A percentile compares a stretch with the other conserved stretches of the same genome.
Evolutionary conservation across 2,113 vertebrate genomes (phyloP).

Genomic region (Chinchilla lanigera): DNA sequence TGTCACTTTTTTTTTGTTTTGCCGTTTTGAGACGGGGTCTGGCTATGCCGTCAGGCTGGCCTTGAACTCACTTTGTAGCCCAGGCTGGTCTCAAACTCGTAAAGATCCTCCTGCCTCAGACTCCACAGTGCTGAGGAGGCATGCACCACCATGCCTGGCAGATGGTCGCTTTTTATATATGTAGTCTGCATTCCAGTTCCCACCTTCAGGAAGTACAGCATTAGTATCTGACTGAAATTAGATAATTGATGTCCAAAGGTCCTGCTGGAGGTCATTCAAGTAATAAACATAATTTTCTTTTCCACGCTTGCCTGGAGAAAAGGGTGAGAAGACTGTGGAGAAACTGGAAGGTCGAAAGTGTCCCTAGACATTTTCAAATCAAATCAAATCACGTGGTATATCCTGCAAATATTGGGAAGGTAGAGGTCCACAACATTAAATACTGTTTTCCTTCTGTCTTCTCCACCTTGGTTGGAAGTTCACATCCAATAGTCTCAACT

Average conservation of each 20-base stretch:
- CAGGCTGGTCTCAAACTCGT: no score
- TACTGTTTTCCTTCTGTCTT: neutral
- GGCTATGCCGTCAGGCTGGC: no score
- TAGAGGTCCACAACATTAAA: neutral
- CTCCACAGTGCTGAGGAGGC: no score
- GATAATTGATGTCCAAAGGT: neutral
- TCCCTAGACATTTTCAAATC: slow-evolving; percentile 14
- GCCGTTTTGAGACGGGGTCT: no score
- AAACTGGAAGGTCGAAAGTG: neutral
- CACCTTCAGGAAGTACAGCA: neutral
- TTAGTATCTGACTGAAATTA: slow-evolving; percentile 35
- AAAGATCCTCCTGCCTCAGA: no score
- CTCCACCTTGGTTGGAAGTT: neutral
- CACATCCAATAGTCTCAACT: neutral
- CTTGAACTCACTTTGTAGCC: no score
- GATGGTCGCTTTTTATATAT: neutral
- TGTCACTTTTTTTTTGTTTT: neutral
- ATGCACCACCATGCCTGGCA: no score
- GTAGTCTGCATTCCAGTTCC: neutral
- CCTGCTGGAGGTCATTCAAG: neutral
- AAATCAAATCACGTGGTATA: neutral
- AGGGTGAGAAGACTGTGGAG: neutral
- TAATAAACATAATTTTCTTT: neutral
- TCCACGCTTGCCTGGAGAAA: neutral
- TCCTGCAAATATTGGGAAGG: neutral